A percentile compares a stretch with the other conserved stretches of the same genome.
Evolutionary conservation across 2,113 vertebrate genomes (phyloP).

Genomic region (Misgurnus mizolepis): DNA sequence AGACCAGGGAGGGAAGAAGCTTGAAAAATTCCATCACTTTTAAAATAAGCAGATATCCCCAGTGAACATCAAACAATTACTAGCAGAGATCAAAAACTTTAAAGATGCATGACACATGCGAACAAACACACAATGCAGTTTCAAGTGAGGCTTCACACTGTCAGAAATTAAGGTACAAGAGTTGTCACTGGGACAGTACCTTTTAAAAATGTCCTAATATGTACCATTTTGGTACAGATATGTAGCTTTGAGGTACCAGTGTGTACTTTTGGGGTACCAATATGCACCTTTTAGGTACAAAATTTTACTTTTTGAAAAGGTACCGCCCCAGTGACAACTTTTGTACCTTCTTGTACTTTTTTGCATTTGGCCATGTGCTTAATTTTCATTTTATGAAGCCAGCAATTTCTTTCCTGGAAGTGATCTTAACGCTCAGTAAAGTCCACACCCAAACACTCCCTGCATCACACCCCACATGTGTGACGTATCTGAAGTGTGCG

Average conservation of each 20-base stretch:
- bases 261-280: too few species aligned
- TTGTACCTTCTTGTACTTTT: too few species aligned
- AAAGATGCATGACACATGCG: conserved; percentile 17
- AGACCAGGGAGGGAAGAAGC: neutral
- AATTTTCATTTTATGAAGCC: conserved; percentile 46
- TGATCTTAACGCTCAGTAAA: conserved; percentile 41
- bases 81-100: conserved; percentile 1
- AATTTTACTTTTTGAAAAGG: too few species aligned
- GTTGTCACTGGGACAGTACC: too few species aligned
- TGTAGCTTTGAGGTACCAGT: too few species aligned
- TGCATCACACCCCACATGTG: conserved; percentile 6
- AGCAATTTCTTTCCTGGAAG: conserved; percentile 57
- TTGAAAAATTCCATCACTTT: conserved; percentile 4
- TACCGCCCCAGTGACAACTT: too few species aligned
- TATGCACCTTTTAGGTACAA: too few species aligned
- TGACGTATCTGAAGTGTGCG: neutral
- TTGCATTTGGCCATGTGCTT: neutral
- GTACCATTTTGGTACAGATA: too few species aligned
- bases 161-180: too few species aligned
- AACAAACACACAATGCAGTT: neutral
- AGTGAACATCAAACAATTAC: conserved; percentile 27
- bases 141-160: neutral
- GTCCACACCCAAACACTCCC: conserved; percentile 51
- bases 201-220: too few species aligned
- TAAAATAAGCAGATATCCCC: neutral